Base-by-base conservation (phyloP, 2,113 vertebrate genomes). In the Chrysochloris asiatica region DNA sequence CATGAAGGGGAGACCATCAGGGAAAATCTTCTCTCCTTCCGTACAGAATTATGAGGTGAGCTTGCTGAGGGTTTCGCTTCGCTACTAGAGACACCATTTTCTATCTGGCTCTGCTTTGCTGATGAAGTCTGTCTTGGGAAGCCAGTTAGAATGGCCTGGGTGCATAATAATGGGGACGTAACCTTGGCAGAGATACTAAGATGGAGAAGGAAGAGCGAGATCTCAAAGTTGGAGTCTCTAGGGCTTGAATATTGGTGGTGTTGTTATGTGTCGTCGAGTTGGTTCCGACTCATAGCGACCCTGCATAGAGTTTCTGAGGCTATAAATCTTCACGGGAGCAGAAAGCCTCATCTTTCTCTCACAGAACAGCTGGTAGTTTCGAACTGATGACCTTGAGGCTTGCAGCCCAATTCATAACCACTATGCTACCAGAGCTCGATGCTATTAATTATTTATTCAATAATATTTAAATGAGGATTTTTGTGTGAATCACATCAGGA, bases 1-100 rank as follows among this genome's bases (percentile, higher is more conserved):
- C 36, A 98, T 99, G 98, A 95, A 92, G 43, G 97, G 97, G 24
- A 97, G 99, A 86, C 96, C 22, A 2, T 86, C 97, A 0, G 93
- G 54, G 48, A 90, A 98, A 0, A 0, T 73, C 0, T 95, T 98
- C 2, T 36, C 97, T 1, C 43, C 94, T 1, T 98, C 97, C 76
- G 65, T 90, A 2, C 84, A 81, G 61, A 52, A 94, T 17, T 97
- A 95, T 47, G 86, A 94, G 94, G 97, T 97, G 33, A 94, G 95
- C 9, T 4, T 3, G 0, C 13, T 4, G 26, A 33, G 21, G 30
- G 6, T 41, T 4, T n/a, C 26, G 16, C n/a, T 56, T 28, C 38
- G 1, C 30, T 14, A 16, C 45, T 8, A 0, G 8, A 0, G 4
- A 1, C 21, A 6, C 48, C 22, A 22, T 48, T 6, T 12, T 22